A percentile compares a stretch with the other conserved stretches of the same genome.
Evolutionary conservation across 2,113 vertebrate species (phyloP).

Genomic region (Dicentrarchus labrax): DNA sequence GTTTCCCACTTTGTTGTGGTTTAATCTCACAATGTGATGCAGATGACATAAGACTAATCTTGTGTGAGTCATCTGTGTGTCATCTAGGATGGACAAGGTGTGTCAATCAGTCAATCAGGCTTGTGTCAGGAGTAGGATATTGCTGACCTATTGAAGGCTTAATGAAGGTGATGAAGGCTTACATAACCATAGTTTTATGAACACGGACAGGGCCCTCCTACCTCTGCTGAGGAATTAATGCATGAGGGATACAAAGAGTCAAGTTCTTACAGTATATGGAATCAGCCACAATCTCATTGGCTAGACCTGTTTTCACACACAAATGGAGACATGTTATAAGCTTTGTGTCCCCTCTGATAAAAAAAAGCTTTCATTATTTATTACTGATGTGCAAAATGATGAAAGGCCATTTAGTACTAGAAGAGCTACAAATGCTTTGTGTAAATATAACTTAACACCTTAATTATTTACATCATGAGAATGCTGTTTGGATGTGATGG

Average conservation of each 20-base stretch:
- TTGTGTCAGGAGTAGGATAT: background rate
- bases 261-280: background rate
- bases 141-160: background rate
- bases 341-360: background rate
- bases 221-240: conserved; percentile 1
- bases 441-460: too few relatives aligned
- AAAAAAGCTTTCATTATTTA: background rate
- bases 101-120: conserved; percentile 4
- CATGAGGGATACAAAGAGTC: background rate
- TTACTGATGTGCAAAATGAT: background rate
- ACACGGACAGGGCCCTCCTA: background rate
- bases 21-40: background rate
- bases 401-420: too few relatives aligned
- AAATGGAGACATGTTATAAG: background rate
- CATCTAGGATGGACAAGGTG: background rate
- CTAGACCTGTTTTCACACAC: background rate
- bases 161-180: background rate
- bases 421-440: background rate
- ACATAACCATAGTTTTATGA: background rate
- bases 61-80: conserved; percentile 4
- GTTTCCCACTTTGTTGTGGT: background rate
- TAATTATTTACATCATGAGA: background rate
- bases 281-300: background rate
- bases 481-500: background rate
- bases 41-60: background rate